A percentile compares a stretch with the other conserved stretches of the same genome.
These are phyloP conservation scores for Odontamblyopus lacepedii DNA, from an alignment of 2,797 vertebrate genomes.

Conservation along the genomic window DNA sequence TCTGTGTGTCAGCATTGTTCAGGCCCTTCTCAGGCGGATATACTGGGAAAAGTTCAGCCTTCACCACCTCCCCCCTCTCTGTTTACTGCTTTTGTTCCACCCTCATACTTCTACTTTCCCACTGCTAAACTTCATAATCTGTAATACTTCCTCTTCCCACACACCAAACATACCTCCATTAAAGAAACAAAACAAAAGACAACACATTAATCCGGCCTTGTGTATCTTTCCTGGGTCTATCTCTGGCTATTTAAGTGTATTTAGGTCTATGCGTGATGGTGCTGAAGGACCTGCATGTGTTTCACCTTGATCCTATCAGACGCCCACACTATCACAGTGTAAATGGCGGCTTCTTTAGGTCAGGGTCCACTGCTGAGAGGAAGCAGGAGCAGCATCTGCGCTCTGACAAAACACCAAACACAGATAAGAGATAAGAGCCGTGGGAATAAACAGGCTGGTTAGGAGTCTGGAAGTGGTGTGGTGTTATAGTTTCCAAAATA, in stretches of 20 bases:
- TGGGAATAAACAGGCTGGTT: neutral
- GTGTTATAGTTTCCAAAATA: neutral
- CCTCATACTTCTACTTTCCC: neutral
- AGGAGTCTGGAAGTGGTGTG: neutral
- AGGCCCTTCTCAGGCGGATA: neutral
- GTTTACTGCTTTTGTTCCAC: neutral
- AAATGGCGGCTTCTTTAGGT: neutral
- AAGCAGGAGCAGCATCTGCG: neutral
- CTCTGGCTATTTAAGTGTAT: neutral
- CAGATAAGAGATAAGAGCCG: constrained; percentile 2
- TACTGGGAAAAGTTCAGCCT: neutral
- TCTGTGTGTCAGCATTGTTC: neutral
- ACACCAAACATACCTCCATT: neutral
- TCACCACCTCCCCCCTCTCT: neutral
- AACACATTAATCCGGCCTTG: neutral
- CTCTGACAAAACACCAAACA: neutral
- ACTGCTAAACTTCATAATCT: neutral
- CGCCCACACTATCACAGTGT: neutral
- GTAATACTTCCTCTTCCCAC: neutral
- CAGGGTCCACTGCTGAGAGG: constrained; percentile 1
- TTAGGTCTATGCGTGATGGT: neutral
- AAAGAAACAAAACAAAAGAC: neutral
- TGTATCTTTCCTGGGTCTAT: neutral
- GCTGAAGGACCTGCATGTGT: neutral
- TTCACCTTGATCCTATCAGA: constrained; percentile 3